Conservation (phyloP, 2,797 vertebrate species). For the Gorsachius magnificus region DNA sequence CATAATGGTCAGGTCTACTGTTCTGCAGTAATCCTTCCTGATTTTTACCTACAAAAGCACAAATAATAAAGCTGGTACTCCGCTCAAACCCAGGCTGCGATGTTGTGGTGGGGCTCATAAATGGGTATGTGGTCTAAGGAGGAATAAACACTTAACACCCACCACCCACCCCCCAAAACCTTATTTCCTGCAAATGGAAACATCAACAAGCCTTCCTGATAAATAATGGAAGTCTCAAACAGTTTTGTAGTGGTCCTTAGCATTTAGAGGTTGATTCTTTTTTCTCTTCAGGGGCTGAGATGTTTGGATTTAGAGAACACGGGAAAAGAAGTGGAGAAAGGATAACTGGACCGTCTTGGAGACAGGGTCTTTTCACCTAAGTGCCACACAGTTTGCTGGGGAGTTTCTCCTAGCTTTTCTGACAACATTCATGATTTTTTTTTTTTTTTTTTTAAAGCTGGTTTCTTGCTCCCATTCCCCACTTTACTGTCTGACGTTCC, state of each 20-base stretch:
- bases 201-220: not conserved
- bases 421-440: not conserved
- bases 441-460: not conserved
- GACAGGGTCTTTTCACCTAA: not conserved
- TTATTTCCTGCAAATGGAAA: not conserved
- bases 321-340: not conserved
- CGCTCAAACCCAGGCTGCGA: not conserved
- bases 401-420: not conserved
- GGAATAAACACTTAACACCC: not conserved
- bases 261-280: not conserved
- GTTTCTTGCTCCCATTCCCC: not conserved
- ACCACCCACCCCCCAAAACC: too few species aligned
- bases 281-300: not conserved
- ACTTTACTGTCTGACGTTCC: not conserved
- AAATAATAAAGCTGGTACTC: not conserved
- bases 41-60: not conserved
- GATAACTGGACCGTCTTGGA: not conserved
- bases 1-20: not conserved
- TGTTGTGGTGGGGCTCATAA: fast-evolving
- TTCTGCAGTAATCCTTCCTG: not conserved
- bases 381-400: not conserved
- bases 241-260: not conserved
- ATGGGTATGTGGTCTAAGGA: not conserved
- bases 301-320: not conserved
- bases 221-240: not conserved